A percentile compares a stretch with the other conserved stretches of the same genome.
These are phyloP conservation scores for Megalops atlanticus DNA, from an alignment of 2,113 vertebrate genomes.

Conservation along the genomic window DNA sequence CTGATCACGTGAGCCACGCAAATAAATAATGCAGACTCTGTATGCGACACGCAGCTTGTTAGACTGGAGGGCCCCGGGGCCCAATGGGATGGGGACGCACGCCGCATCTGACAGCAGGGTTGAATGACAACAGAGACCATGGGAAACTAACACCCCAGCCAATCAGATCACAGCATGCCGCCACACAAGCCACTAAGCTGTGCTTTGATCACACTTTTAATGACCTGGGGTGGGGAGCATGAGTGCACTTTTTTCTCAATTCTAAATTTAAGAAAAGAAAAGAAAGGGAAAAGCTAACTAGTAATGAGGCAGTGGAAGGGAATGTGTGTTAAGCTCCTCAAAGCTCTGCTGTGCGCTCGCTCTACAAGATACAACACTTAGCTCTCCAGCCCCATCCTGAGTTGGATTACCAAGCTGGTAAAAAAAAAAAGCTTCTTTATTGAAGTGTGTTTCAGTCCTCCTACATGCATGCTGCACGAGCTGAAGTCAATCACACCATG, in stretches of 20 bases:
- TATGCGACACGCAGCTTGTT: conserved; percentile 57
- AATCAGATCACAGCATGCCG: conserved; percentile 42
- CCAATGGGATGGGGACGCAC: conserved; percentile 44
- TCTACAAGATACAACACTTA: not conserved
- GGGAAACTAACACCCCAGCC: conserved; percentile 56
- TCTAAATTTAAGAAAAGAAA: conserved; percentile 44
- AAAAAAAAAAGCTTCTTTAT: not conserved
- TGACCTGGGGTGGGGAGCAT: not conserved
- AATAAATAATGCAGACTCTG: conserved; percentile 45
- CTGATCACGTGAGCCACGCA: not conserved
- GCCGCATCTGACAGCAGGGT: conserved; percentile 51
- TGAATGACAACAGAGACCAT: conserved; percentile 45
- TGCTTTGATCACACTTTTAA: conserved; percentile 39
- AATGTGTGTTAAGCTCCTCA: not conserved
- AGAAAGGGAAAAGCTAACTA: conserved; percentile 27
- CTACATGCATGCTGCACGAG: too few relatives aligned
- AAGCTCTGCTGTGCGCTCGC: not conserved
- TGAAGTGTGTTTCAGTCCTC: too few relatives aligned
- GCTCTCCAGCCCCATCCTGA: not conserved
- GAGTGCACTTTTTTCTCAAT: conserved; percentile 23
- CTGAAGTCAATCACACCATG: too few relatives aligned
- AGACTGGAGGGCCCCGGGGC: conserved; percentile 41
- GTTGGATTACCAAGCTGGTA: not conserved
- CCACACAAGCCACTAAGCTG: conserved; percentile 6
- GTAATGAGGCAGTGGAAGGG: conserved; percentile 28